phyloP scores from a whole-genome alignment of 1,140 invertebrate genomes.

The Lineus longissimus region DNA sequence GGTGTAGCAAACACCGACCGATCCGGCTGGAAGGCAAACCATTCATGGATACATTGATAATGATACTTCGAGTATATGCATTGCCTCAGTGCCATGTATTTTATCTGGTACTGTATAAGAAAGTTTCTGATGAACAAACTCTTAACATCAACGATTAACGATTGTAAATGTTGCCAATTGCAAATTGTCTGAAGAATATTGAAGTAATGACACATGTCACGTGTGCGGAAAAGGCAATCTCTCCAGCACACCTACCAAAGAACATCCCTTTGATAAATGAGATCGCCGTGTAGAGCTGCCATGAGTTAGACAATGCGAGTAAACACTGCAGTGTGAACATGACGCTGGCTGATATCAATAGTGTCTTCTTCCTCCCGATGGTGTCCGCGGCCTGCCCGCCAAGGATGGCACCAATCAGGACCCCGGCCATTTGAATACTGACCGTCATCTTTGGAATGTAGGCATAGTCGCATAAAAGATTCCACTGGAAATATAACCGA shows the following conservation, averaged over 20 bases:
- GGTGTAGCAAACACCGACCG: no score
- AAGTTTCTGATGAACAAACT: no score
- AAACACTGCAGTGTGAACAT: conserved; percentile 26
- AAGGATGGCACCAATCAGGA: conserved; percentile 32
- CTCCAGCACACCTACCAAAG: conserved; percentile 18
- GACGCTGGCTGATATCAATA: conserved; percentile 26
- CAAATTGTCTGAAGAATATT: no score
- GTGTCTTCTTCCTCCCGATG: conserved; percentile 33
- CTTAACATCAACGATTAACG: no score
- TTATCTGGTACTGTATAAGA: no score
- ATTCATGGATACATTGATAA: no score
- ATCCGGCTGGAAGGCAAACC: no score
- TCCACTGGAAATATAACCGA: conserved; percentile 30
- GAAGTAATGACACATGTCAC: no score
- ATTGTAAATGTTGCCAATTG: no score
- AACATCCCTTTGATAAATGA: conserved; percentile 32
- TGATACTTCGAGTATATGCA: no score
- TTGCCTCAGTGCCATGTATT: no score
- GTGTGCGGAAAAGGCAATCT: no score
- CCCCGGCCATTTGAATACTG: conserved; percentile 38
- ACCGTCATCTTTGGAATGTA: conserved; percentile 28
- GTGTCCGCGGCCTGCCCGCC: conserved; percentile 37
- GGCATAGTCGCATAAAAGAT: conserved; percentile 27
- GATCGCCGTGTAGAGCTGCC: conserved; percentile 35
- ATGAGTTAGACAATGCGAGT: conserved; percentile 27